These are phyloP conservation scores for Biston stratarius DNA, from an alignment of 2,888 invertebrate species.

Conservation along the genomic window DNA sequence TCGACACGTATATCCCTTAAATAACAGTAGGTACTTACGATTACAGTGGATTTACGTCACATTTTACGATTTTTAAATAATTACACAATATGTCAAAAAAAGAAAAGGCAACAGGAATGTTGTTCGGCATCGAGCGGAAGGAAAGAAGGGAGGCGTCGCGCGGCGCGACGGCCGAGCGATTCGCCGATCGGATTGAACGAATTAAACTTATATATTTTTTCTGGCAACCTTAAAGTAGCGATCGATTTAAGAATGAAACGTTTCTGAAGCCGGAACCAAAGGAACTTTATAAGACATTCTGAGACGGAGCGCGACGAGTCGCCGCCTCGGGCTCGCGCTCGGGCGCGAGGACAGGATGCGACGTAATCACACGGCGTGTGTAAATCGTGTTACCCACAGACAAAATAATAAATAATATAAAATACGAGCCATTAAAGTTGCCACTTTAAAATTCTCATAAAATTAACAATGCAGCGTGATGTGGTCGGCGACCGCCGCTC, in stretches of 20 bases:
- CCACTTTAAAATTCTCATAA: conserved; percentile 12
- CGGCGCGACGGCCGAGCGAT: no score
- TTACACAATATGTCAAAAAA: conserved; percentile 10
- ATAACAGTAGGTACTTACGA: conserved; percentile 14
- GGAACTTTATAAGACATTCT: neutral
- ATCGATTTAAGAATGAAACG: neutral
- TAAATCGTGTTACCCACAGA: neutral
- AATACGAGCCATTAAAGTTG: conserved; percentile 17
- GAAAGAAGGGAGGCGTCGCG: no score
- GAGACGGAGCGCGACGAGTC: no score
- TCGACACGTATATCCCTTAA: conserved; percentile 25
- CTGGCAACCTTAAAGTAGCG: conserved; percentile 23
- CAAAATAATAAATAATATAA: conserved; percentile 4
- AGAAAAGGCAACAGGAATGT: conserved; percentile 43
- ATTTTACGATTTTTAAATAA: conserved; percentile 36
- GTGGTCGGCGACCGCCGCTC: neutral
- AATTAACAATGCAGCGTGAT: conserved; percentile 13
- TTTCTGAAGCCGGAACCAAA: neutral
- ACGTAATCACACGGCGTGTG: neutral
- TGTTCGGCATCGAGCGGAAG: conserved; percentile 40
- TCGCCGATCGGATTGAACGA: conserved; percentile 13
- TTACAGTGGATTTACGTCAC: conserved; percentile 29
- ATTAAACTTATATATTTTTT: conserved; percentile 2
- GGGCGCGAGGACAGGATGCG: neutral
- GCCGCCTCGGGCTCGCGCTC: conserved; percentile 3